A percentile compares a stretch with the other conserved stretches of the same genome.
Evolutionary conservation across 2,797 vertebrate species (phyloP).

Genomic region (Trachurus trachurus): DNA sequence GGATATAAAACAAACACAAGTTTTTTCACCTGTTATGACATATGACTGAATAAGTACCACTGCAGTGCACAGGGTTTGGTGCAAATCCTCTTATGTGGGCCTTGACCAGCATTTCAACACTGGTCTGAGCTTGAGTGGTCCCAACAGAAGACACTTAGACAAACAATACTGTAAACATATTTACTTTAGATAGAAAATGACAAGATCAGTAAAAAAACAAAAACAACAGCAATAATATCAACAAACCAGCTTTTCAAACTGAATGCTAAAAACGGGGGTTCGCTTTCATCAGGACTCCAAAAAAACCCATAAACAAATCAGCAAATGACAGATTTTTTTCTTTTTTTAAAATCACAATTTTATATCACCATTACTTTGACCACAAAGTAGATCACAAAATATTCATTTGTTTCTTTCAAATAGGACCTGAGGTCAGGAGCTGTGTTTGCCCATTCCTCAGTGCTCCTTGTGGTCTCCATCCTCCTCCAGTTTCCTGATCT

Average conservation of each 20-base stretch:
- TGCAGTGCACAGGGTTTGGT: neutral
- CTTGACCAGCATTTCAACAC: neutral
- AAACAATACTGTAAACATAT: neutral
- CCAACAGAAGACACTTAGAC: neutral
- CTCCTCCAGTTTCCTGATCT: slow-evolving; percentile 97
- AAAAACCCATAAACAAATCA: neutral
- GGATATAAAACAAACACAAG: no score
- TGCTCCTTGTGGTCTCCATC: slow-evolving; percentile 96
- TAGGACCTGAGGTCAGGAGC: neutral
- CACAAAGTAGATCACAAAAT: neutral
- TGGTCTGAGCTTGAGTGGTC: no score
- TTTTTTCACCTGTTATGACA: neutral
- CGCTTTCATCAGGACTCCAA: neutral
- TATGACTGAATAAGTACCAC: no score
- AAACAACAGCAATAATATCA: neutral
- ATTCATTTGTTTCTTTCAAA: neutral
- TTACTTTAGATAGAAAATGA: slow-evolving; percentile 53
- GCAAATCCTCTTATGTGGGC: neutral
- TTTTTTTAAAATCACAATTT: no score
- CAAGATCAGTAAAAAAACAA: slow-evolving; percentile 10
- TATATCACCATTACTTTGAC: neutral
- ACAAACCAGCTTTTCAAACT: slow-evolving; percentile 15
- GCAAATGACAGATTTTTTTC: neutral
- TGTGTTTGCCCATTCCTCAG: slow-evolving; percentile 65
- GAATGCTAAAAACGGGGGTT: neutral